phyloP scores from a whole-genome alignment of 2,888 invertebrate species.

The Aleiodes testaceus region DNA sequence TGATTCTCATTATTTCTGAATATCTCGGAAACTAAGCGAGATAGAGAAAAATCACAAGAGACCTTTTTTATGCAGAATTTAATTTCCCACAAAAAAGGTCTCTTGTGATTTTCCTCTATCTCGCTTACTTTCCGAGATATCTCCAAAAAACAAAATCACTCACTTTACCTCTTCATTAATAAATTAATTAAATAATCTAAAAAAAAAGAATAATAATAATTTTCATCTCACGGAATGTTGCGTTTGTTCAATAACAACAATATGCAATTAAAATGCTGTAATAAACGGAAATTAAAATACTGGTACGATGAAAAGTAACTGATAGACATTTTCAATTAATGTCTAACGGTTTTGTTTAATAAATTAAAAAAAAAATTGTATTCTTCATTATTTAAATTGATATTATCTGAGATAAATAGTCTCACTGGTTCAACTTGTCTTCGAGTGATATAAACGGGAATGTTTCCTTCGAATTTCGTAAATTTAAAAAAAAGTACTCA shows the following conservation, averaged over 20 bases:
- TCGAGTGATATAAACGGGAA: conserved; percentile 43
- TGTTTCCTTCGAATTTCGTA: conserved; percentile 38
- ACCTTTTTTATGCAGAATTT: too few relatives aligned
- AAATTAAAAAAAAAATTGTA: not conserved
- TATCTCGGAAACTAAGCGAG: too few relatives aligned
- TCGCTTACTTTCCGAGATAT: too few relatives aligned
- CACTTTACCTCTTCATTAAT: too few relatives aligned
- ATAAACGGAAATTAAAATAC: conserved; percentile 45
- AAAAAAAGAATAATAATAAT: conserved; percentile 12
- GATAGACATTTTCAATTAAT: conserved; percentile 38
- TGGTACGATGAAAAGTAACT: conserved; percentile 50
- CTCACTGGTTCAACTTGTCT: conserved; percentile 17
- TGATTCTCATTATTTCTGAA: too few relatives aligned
- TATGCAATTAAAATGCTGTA: conserved; percentile 33
- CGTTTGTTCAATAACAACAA: conserved; percentile 43
- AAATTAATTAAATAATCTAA: too few relatives aligned
- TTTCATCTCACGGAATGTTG: conserved; percentile 43
- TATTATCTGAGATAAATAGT: not conserved
- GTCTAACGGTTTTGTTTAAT: conserved; percentile 34
- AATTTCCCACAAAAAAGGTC: too few relatives aligned
- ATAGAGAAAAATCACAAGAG: too few relatives aligned
- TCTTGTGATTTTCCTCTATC: too few relatives aligned
- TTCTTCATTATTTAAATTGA: not conserved
- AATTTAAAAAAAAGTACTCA: conserved; percentile 35
- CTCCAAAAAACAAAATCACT: too few relatives aligned